Base-by-base conservation (phyloP, 2,113 vertebrate species). In the Tragulus kanchil region DNA sequence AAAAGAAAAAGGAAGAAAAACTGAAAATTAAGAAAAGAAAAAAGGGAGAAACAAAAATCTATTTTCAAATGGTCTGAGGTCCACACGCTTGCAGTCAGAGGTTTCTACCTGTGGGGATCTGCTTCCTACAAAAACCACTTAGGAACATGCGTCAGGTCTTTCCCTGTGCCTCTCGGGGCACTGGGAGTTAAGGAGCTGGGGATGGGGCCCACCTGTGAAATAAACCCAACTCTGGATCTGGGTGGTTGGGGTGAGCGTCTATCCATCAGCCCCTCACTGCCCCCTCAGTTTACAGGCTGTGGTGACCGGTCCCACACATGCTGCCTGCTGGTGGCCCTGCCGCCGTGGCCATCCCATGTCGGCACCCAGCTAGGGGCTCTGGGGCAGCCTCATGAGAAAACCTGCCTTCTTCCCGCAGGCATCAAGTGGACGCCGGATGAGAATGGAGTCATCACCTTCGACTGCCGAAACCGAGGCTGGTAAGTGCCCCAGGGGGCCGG, bases 391-490 rank as follows among this genome's bases (percentile, higher is more conserved):
- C 62, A 0, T 1, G 52, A 77, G 62, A 64, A 6, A 78, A 9
- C 8, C 58, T 19, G 17, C 6, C n/a, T 95, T 97, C 48, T 85
- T 94, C 89, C 86, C 93, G 36, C 97, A 99, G 99, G 99, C 56
- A 99, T 99, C 97, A 99, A 99, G 87, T 99, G 99, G 99, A 98
- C 98, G 8, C 99, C 99, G 64, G 99, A 99, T 98, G 99, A 99
- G 97, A 99, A 99, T 0, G 99, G 99, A n/a, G 99, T 99, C 31
- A 99, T 99, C 89, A 98, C 99, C 17, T 99, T 99, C 0, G 99
- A 99, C 97, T 99, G 99, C 97, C 99, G 99, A 91, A 99, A 99
- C 98, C 99, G 99, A 31, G 99, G 99, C 97, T 99, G 99, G 99
- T 99, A 95, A 99, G 98, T 16, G 54, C 50, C 71, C 36, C 1